Evolutionary conservation across 1,140 invertebrate species (phyloP), one percentile per base, ranked within the genome.

Genomic region (Eubasilissa regina): DNA sequence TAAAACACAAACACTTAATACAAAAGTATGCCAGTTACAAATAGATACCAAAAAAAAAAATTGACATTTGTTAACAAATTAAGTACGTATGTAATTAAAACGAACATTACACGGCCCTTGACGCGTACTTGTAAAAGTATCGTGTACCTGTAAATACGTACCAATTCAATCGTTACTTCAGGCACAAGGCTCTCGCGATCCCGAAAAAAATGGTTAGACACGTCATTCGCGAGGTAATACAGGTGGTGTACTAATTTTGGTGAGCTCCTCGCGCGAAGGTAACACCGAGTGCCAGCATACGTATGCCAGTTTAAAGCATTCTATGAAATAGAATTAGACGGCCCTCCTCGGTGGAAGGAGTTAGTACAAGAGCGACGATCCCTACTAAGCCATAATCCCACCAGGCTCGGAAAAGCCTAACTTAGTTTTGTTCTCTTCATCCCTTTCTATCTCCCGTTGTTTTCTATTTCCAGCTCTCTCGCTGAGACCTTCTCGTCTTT

Each of bases 271-370:
- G 48, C n/a, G 3, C n/a, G 48, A 15, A 47, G 44, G 47, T n/a
- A n/a, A n/a, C n/a, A 47, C 43, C 43, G 44, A 21, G 44, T 68
- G 43, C 21, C 64, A 47, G 64, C 64, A 21, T 68, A 47, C 19
- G 64, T 68, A 47, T 13, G 64, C 43, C 44, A 68, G 64, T 68
- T 68, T 68, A 1, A 21, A 68, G 64, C 35, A 73, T 80, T 82
- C 80, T 82, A 80, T 82, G 81, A 82, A 80, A 82, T 82, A 82
- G 78, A 82, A 82, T 80, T 82, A 82, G 78, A 80, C 79, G 77
- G 78, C 56, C 55, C 44, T 15, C 12, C 43, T 10, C 74, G 13
- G 53, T 17, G 44, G 45, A 35, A 45, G 74, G 68, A 53, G 47
- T 55, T 35, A 19, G 47, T 73, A 82, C 80, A 82, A 77, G 75